Evolutionary conservation across 1,140 invertebrate species (phyloP), one percentile per base, ranked within the genome.

Genomic region (Hetaerina americana): DNA sequence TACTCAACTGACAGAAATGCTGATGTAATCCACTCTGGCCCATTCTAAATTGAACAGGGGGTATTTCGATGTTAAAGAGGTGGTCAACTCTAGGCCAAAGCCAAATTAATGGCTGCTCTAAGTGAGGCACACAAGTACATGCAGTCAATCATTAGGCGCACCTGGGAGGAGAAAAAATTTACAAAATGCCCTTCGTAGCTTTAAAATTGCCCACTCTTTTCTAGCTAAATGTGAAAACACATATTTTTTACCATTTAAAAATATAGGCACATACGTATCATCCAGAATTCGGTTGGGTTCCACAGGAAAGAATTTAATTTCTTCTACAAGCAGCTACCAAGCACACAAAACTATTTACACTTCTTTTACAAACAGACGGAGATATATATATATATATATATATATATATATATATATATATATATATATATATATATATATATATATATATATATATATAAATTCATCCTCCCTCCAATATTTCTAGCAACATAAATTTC

Each of bases 381-480:
- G n/a, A 12, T 57, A 57, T 57, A 57, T 57, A 57, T 57, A n/a
- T n/a, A n/a, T n/a, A n/a, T n/a, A n/a, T n/a, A n/a, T n/a, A n/a
- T n/a, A n/a, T n/a, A n/a, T n/a, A n/a, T n/a, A n/a, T n/a, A n/a
- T n/a, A n/a, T n/a, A n/a, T n/a, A n/a, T n/a, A n/a, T n/a, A n/a
- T n/a, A n/a, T n/a, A n/a, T n/a, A n/a, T n/a, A n/a, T n/a, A n/a
- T n/a, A n/a, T n/a, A n/a, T n/a, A n/a, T n/a, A n/a, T n/a, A n/a
- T n/a, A n/a, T n/a, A n/a, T n/a, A n/a, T n/a, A n/a, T n/a, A n/a
- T 40, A 57, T 57, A 57, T 57, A 57, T 57, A 57, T 57, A 57
- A 57, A 57, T 57, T 57, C 40, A 57, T 57, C 22, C 40, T 57
- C 40, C 40, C 40, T 18, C 2, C 15, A 3, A 18, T 1, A 18